Base-by-base conservation (phyloP, 1,140 invertebrate genomes). In the Eciton burchellii region DNA sequence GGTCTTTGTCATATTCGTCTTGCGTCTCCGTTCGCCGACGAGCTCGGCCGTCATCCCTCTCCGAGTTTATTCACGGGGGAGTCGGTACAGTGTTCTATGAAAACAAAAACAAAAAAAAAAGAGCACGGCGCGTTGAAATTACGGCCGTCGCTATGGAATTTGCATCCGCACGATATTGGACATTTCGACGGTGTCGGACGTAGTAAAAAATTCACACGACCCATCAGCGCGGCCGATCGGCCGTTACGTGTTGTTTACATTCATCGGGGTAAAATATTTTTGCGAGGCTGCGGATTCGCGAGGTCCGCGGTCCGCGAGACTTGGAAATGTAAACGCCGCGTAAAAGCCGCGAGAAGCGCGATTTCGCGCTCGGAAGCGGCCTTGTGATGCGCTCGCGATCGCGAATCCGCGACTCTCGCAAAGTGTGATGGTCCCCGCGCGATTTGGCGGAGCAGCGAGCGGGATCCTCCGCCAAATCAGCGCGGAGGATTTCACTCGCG, bases 191-290 rank as follows among this genome's bases (percentile, higher is more conserved):
- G 49, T 65, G 65, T 59, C 29, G 62, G 52, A 3, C 35, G 16
- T 26, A 29, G 21, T 16, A 66, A 84, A 83, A 86, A 83, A 86
- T 87, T 79, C 76, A 59, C 65, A 47, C 59, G 21, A 35, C 52
- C 84, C 84, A 86, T 86, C 73, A 87, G 79, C 43, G 84, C 35
- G 35, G 35, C 52, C 72, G 43, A 79, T 79, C 66, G 26, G 52
- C 63, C 56, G 81, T 72, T 60, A 81, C 74, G 63, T 63, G 63
- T 70, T 79, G 63, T 79, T 79, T 81, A 81, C 65, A 73, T 73
- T 73, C 56, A 81, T 81, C 65, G 49, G 45, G 79, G 79, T 77
- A 56, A 83, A 85, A 87, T 60, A 66, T 83, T 86, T 86, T 77
- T 57, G 71, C 60, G 41, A 83, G 54, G 24, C 81, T 86, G 85